Base-by-base conservation (phyloP, 2,797 vertebrate species). In the Prionace glauca region DNA sequence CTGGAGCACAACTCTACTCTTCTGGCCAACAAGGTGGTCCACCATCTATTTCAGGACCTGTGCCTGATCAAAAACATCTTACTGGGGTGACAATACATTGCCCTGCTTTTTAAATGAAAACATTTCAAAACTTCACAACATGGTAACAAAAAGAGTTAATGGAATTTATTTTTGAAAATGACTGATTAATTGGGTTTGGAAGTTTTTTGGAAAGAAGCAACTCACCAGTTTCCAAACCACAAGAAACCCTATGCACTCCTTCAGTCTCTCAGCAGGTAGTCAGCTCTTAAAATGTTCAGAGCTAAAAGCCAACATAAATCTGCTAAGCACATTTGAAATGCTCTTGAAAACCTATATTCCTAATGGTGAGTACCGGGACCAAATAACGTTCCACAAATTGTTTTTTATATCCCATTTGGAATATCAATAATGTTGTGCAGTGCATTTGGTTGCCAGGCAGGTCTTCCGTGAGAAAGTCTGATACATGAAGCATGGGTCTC, bases 231-330 rank as follows among this genome's bases (percentile, higher is more conserved):
- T 45, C 69, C 32, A 94, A 72, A 74, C 71, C 26, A 74, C 71
- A 94, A 74, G 69, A 50, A 74, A 74, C 12, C 92, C 67, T 56
- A 29, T 14, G 24, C 11, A 50, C 45, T 74, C 36, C 41, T 94
- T 94, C 69, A 94, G 29, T 74, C 45, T 94, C 93, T 29, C 93
- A 94, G 71, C 93, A 94, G 69, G 69, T 45, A 94, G 41, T 36
- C 45, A 94, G 93, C 29, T 94, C 93, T 94, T 94, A 74, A 74
- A 94, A 50, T 29, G 74, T 94, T 74, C 26, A 74, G 93, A 74
- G 93, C 69, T 94, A 32, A 74, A 94, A 94, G 92, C 67, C 92
- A 72, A 94, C 67, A 94, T 71, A 94, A 94, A 94, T 94, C 93
- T 94, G 41, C 93, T 94, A 94, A 94, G 71, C 69, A 94, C 71